Base-by-base conservation (phyloP, 2,797 vertebrate genomes). In the Eupleurogrammus muticus region DNA sequence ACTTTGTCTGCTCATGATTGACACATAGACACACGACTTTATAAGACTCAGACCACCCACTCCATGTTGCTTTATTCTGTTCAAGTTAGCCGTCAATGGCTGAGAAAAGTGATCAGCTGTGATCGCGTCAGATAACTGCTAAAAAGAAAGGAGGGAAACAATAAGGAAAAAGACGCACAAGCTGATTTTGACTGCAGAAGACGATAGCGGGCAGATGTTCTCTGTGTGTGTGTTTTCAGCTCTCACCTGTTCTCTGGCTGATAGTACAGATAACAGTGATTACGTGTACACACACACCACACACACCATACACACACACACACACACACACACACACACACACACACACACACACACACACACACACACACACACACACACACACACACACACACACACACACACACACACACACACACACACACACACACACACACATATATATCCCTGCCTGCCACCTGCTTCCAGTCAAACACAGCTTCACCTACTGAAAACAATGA, bases 381-480 rank as follows among this genome's bases (percentile, higher is more conserved):
- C 77, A 81, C 66, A 69, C 65, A 54, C 58, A 53, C 64, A 58
- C 62, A 63, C 66, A 61, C 72, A 59, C 60, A 70, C n/a, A 63
- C 68, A 73, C 64, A n/a, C n/a, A n/a, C n/a, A n/a, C n/a, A n/a
- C n/a, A n/a, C n/a, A n/a, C 67, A 61, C 80, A 85, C 64, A 73
- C 77, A 81, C 66, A 69, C 65, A 54, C 58, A 53, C 64, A 58
- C 62, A 63, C 66, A 61, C 72, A 59, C 60, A 70, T 57, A 76
- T 66, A 75, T 57, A 87, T 62, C 55, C 74, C 83, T 86, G 89
- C 84, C 74, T 90, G 84, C 91, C 91, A 91, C 92, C 94, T 95
- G 93, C 92, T 93, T 88, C 74, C 90, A 93, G 91, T 92, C 91
- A 94, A 94, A 94, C 89, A 93, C 83, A 91, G 90, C 90, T 92